phyloP scores from a whole-genome alignment of 1,140 invertebrate genomes.

The Zaprionus nigranus region DNA sequence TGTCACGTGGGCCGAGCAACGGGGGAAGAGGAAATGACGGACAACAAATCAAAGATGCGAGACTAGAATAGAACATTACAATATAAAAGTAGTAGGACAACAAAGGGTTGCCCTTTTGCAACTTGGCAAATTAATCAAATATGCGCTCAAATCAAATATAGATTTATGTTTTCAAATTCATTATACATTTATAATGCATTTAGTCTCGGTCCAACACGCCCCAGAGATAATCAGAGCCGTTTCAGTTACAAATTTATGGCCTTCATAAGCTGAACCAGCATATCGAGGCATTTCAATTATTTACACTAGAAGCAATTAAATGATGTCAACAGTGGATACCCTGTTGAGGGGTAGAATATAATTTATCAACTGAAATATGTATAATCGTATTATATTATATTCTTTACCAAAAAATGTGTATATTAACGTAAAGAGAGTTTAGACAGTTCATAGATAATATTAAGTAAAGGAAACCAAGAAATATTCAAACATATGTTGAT shows the following conservation, averaged over 20 bases:
- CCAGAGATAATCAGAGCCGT: not conserved
- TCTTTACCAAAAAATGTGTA: no score
- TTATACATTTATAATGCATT: not conserved
- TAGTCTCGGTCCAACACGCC: not conserved
- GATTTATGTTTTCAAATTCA: not conserved
- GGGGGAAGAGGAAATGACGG: not conserved
- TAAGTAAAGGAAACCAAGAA: no score
- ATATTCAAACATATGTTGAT: no score
- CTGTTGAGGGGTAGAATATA: not conserved
- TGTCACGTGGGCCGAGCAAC: not conserved
- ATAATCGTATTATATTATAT: no score
- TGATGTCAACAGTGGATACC: not conserved
- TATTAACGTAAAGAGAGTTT: no score
- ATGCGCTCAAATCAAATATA: not conserved
- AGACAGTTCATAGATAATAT: no score
- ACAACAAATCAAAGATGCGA: constrained; percentile 7
- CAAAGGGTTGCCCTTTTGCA: not conserved
- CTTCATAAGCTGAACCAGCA: not conserved
- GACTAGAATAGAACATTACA: not conserved
- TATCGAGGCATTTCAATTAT: not conserved
- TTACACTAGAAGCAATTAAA: not conserved
- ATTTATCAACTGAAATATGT: no score
- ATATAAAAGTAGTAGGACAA: not conserved
- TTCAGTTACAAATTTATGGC: not conserved
- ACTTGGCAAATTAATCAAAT: not conserved